These are phyloP conservation scores for Drosophila melanosoma DNA, from an alignment of 2,888 invertebrate genomes.

Conservation along the genomic window DNA sequence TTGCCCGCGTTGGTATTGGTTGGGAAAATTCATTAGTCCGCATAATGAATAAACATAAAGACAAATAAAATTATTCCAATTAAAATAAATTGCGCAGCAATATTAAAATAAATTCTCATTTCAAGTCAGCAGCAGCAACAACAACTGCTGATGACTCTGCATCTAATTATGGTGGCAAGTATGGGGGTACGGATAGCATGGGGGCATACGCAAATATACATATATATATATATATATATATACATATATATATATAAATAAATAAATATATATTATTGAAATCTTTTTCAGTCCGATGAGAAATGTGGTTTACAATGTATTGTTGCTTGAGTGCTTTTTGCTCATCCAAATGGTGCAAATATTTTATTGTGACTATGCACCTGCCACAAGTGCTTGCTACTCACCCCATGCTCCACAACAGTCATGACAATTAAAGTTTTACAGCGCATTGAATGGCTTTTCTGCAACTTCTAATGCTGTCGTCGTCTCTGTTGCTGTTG, in stretches of 20 bases:
- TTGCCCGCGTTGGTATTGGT: slow-evolving; percentile 58
- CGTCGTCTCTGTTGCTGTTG: slow-evolving; percentile 22
- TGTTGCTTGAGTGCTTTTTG: slow-evolving; percentile 64
- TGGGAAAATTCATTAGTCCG: slow-evolving; percentile 78
- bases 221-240: not conserved
- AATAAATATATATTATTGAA: slow-evolving; percentile 2
- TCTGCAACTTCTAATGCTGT: slow-evolving; percentile 61
- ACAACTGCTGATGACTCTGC: slow-evolving; percentile 49
- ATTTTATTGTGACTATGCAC: slow-evolving; percentile 61
- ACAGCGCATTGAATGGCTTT: slow-evolving; percentile 55
- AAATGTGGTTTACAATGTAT: slow-evolving; percentile 33
- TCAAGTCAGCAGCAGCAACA: slow-evolving; percentile 43
- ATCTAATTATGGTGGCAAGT: slow-evolving; percentile 67
- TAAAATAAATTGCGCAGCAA: slow-evolving; percentile 82
- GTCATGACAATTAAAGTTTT: slow-evolving; percentile 70
- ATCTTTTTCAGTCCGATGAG: not conserved
- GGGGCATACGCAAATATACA: not conserved
- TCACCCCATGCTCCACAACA: slow-evolving; percentile 3
- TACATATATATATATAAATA: not conserved
- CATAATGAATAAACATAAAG: slow-evolving; percentile 82
- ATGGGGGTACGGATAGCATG: slow-evolving; percentile 12
- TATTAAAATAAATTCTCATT: slow-evolving; percentile 76
- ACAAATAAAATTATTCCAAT: slow-evolving; percentile 83
- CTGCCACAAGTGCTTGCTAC: slow-evolving; percentile 25
- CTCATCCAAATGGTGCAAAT: slow-evolving; percentile 57